A percentile compares a stretch with the other conserved stretches of the same genome.
These are phyloP conservation scores for Rhingia campestris DNA, from an alignment of 2,888 invertebrate species.

Conservation along the genomic window DNA sequence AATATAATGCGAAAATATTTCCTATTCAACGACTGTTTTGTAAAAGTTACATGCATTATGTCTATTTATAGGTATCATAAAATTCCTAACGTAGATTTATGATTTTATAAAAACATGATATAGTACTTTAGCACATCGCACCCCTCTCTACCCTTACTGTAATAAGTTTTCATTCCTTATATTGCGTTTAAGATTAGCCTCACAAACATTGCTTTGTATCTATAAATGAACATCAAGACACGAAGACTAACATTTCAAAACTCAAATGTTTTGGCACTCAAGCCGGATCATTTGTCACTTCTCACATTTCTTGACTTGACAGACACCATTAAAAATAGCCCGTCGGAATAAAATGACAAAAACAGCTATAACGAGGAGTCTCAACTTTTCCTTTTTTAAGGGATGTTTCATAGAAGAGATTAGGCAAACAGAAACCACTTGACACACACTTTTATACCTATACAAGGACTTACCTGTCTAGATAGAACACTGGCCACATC, in stretches of 20 bases:
- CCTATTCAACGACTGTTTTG: neutral
- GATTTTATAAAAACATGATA: slow-evolving; percentile 33
- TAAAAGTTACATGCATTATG: slow-evolving; percentile 11
- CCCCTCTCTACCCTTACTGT: slow-evolving; percentile 12
- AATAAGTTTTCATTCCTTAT: slow-evolving; percentile 14
- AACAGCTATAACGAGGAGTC: slow-evolving; percentile 62
- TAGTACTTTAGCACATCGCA: slow-evolving; percentile 10
- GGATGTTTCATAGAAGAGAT: slow-evolving; percentile 6
- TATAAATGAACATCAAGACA: neutral
- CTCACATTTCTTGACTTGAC: slow-evolving; percentile 36
- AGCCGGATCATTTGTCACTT: slow-evolving; percentile 56
- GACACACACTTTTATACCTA: neutral
- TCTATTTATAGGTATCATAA: neutral
- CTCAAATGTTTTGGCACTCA: slow-evolving; percentile 47
- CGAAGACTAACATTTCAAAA: slow-evolving; percentile 9
- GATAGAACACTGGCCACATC: slow-evolving; percentile 92
- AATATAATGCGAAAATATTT: neutral
- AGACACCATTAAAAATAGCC: slow-evolving; percentile 53
- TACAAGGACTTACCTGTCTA: slow-evolving; percentile 84
- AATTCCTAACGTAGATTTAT: slow-evolving; percentile 24
- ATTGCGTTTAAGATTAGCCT: slow-evolving; percentile 17
- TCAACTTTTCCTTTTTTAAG: slow-evolving; percentile 26
- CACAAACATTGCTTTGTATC: slow-evolving; percentile 25
- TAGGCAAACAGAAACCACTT: slow-evolving; percentile 15
- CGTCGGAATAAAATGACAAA: neutral